These are phyloP conservation scores for Furcifer pardalis DNA, from an alignment of 2,797 vertebrate species.

Conservation along the genomic window DNA sequence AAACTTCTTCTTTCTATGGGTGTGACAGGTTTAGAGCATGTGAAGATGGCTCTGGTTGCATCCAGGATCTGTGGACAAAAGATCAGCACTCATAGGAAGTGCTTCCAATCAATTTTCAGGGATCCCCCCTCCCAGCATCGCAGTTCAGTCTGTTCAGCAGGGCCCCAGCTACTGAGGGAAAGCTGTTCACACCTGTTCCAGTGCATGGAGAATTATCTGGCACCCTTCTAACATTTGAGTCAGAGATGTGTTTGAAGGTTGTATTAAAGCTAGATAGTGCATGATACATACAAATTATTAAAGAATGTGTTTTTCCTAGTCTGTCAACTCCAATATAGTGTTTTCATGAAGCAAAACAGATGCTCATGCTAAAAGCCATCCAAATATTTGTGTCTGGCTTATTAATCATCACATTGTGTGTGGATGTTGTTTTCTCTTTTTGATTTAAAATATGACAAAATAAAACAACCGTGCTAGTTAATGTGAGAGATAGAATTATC, in stretches of 20 bases:
- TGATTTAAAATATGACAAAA: constrained; percentile 19
- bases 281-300: constrained; percentile 30
- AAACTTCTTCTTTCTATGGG: no score
- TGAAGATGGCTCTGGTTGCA: neutral
- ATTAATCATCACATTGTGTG: constrained; percentile 38
- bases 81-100: neutral
- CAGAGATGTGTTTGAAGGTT: constrained; percentile 1
- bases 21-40: no score
- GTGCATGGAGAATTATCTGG: neutral
- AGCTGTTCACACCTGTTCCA: neutral
- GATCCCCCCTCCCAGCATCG: neutral
- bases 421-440: constrained; percentile 5
- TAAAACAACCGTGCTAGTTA: constrained; percentile 2
- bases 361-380: constrained; percentile 32
- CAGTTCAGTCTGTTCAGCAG: neutral
- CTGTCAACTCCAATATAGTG: constrained; percentile 38
- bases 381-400: constrained; percentile 43
- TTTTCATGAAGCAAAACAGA: constrained; percentile 39
- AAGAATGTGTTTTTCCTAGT: constrained; percentile 1
- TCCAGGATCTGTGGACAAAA: neutral
- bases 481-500: neutral
- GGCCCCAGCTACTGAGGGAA: neutral
- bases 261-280: constrained; percentile 18
- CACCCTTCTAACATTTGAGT: neutral
- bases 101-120: neutral